Percentiles rank a stretch among this genome's conserved stretches.
Conservation (phyloP, 2,888 invertebrate genomes). For the Baccha elongata region DNA sequence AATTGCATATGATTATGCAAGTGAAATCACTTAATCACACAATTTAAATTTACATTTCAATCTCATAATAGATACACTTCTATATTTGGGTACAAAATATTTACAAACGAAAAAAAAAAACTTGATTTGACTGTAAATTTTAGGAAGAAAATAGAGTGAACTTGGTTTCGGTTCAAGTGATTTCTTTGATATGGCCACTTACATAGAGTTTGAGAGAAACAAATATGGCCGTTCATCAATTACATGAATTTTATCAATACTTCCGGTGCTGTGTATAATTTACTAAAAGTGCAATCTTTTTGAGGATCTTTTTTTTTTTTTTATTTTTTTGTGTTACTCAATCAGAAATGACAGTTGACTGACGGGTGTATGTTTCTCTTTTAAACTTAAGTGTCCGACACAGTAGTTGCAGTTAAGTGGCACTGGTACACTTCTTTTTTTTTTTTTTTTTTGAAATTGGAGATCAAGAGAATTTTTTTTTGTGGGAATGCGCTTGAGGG, state of each 20-base stretch:
- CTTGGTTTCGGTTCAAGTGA: background rate
- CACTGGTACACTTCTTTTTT: constrained; percentile 13
- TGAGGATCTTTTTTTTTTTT: constrained; percentile 1
- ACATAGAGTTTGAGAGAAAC: background rate
- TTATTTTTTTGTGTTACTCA: constrained; percentile 27
- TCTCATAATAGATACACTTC: constrained; percentile 7
- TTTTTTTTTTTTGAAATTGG: constrained; percentile 22
- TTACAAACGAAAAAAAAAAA: background rate
- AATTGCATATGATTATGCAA: constrained; percentile 61
- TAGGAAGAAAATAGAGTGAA: background rate
- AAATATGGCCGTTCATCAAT: constrained; percentile 19
- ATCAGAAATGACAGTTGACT: constrained; percentile 66
- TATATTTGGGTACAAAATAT: constrained; percentile 1
- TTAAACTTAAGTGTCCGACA: constrained; percentile 42
- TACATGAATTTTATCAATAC: constrained; percentile 49
- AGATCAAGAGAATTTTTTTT: constrained; percentile 14
- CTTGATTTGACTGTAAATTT: constrained; percentile 36
- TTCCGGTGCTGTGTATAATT: constrained; percentile 42
- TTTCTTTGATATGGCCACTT: constrained; percentile 7
- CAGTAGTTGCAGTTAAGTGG: constrained; percentile 47
- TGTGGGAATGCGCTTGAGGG: constrained; percentile 7
- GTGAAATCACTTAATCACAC: constrained; percentile 55
- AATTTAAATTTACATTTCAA: constrained; percentile 29
- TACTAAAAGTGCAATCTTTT: constrained; percentile 22
- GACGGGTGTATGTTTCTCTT: constrained; percentile 38